Evolutionary conservation across 1,140 invertebrate species (phyloP), one percentile per base, ranked within the genome.

Genomic region (Orchesella cincta): DNA sequence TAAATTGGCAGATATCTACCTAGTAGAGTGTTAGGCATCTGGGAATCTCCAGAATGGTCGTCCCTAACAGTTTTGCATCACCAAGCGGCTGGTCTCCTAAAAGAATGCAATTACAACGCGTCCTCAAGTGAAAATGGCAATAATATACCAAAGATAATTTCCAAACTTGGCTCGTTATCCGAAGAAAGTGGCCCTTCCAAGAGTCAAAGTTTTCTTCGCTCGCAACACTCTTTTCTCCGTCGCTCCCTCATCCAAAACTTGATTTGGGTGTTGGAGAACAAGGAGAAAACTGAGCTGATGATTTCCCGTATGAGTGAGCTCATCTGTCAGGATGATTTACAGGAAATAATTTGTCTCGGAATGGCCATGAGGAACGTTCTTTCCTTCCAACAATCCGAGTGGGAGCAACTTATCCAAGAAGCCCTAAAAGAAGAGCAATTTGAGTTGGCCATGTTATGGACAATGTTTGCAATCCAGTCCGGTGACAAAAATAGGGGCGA

Each of bases 401-500:
- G 57, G 76, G 26, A 12, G 0, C 51, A 54, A 54, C 36, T 80
- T 14, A 20, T 34, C 1, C 34, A 72, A 3, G 67, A 67, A 26
- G 79, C 79, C 12, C n/a, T 80, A 16, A 34, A 74, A 8, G 23
- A 54, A 23, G 67, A 77, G 14, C 29, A 77, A 39, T 26, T 46
- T 3, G 79, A 80, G 57, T 31, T 80, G 23, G 79, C 76, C 18
- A 77, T 80, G 79, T 36, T 80, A 8, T 80, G 79, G 76, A 80
- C 73, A 35, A 77, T 36, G 70, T 20, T 74, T 1, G 67, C 36
- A 28, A 12, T 76, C 2, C 2, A 76, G 31, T 33, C 23, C 36
- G 71, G 39, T n/a, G 71, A 73, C 20, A 51, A 73, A 29, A 51
- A 16, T 1, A 46, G 46, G n/a, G 62, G 31, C 5, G 26, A 29